phyloP scores from a whole-genome alignment of 2,113 vertebrate species.

The Rattus rattus region DNA sequence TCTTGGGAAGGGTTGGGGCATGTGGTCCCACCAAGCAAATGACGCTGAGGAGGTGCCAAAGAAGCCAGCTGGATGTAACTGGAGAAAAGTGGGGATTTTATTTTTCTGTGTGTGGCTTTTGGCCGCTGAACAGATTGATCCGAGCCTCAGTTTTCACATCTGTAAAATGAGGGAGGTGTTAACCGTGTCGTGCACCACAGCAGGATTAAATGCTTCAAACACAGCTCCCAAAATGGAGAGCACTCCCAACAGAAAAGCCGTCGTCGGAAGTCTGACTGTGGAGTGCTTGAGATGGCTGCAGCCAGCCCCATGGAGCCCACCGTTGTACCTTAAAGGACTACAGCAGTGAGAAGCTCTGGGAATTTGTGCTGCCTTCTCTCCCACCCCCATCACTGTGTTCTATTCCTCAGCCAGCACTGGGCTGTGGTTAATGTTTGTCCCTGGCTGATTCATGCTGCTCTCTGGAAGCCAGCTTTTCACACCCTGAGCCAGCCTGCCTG shows the following conservation, averaged over 20 bases:
- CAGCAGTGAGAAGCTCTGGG: neutral
- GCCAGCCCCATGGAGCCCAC: neutral
- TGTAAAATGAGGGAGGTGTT: neutral
- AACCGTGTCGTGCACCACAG: neutral
- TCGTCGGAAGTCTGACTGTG: neutral
- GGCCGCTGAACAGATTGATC: neutral
- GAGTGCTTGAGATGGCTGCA: neutral
- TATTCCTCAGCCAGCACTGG: neutral
- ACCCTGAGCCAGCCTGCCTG: constrained; percentile 69
- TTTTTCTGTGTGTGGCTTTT: neutral
- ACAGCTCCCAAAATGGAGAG: neutral
- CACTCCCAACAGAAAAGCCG: neutral
- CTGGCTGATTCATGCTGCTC: constrained; percentile 63
- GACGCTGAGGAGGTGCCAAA: accelerated
- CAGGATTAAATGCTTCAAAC: neutral
- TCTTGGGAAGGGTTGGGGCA: neutral
- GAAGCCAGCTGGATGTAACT: neutral
- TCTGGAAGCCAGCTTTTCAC: constrained; percentile 76
- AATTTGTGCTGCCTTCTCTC: neutral
- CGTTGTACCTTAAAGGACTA: neutral
- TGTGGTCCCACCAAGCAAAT: neutral
- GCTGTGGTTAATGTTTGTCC: constrained; percentile 52
- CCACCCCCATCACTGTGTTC: neutral
- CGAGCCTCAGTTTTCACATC: constrained; percentile 32
- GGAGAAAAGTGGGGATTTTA: neutral